Conservation (phyloP, 2,113 vertebrate genomes). For the Ochotona curzoniae region DNA sequence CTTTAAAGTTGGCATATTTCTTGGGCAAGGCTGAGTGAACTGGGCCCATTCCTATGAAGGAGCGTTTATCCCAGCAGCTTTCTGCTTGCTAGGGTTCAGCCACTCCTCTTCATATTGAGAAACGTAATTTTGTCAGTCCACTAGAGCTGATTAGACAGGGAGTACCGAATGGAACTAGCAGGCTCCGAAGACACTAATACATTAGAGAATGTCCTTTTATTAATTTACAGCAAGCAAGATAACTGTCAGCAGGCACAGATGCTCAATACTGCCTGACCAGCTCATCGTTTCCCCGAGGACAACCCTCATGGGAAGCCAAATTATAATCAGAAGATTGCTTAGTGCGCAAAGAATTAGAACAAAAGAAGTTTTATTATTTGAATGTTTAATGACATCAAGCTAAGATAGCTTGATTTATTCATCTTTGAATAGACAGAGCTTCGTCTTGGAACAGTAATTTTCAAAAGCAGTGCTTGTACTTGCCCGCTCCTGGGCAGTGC, state of each 20-base stretch:
- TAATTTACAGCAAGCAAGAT: constrained; percentile 65
- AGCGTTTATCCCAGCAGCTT: constrained; percentile 40
- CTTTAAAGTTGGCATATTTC: constrained; percentile 1
- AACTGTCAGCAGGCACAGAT: constrained; percentile 51
- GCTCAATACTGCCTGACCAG: constrained; percentile 55
- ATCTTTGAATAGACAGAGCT: constrained; percentile 58
- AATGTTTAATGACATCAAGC: constrained; percentile 77
- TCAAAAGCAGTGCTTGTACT: constrained; percentile 26
- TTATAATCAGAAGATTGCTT: constrained; percentile 80
- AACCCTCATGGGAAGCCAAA: constrained; percentile 75
- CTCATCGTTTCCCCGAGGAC: constrained; percentile 72
- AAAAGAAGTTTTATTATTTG: constrained; percentile 73
- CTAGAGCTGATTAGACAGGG: constrained; percentile 65
- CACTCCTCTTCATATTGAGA: constrained; percentile 52
- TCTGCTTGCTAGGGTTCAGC: not conserved
- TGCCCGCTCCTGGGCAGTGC: not conserved
- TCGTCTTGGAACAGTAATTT: constrained; percentile 59
- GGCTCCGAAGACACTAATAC: constrained; percentile 38
- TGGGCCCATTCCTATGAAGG: not conserved
- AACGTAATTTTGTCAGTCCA: constrained; percentile 51
- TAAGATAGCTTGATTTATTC: constrained; percentile 68
- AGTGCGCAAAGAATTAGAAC: constrained; percentile 72
- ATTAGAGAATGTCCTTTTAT: constrained; percentile 63
- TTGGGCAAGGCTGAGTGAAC: not conserved
- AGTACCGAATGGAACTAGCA: constrained; percentile 47